Percentiles rank a stretch among this genome's conserved stretches.
These are phyloP conservation scores for Zosterops japonicus DNA, from an alignment of 2,113 vertebrate species.

Conservation along the genomic window DNA sequence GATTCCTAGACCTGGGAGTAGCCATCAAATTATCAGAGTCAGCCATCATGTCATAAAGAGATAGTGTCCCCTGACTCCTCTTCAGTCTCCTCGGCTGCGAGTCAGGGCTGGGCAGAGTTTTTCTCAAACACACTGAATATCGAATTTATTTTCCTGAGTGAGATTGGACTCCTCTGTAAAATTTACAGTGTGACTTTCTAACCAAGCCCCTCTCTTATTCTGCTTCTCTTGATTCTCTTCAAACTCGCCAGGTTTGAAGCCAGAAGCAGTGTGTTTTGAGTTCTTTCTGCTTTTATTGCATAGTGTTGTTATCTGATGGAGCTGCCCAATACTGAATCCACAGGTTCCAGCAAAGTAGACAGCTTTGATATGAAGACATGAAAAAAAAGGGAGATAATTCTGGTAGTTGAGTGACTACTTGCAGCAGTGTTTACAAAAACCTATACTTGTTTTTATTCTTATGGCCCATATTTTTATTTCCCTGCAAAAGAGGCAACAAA, in stretches of 20 bases:
- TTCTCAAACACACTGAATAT: neutral
- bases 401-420: neutral
- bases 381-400: neutral
- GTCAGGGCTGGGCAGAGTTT: neutral
- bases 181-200: neutral
- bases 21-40: constrained; percentile 47
- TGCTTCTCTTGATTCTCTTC: neutral
- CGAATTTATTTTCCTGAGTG: neutral
- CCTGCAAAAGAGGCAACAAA: neutral
- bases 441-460: neutral
- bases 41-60: constrained; percentile 41
- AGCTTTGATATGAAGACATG: neutral
- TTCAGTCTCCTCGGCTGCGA: neutral
- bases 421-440: neutral
- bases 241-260: neutral
- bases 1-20: constrained; percentile 38
- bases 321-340: neutral
- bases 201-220: neutral
- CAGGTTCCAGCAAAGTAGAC: neutral
- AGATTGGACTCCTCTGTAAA: neutral
- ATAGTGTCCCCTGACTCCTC: constrained; percentile 19
- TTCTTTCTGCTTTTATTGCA: neutral
- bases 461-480: neutral
- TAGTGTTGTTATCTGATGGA: neutral
- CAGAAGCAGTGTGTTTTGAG: neutral